Evolutionary conservation across 2,797 vertebrate species (phyloP), one percentile per base, ranked within the genome.

Genomic region (Astyanax mexicanus): DNA sequence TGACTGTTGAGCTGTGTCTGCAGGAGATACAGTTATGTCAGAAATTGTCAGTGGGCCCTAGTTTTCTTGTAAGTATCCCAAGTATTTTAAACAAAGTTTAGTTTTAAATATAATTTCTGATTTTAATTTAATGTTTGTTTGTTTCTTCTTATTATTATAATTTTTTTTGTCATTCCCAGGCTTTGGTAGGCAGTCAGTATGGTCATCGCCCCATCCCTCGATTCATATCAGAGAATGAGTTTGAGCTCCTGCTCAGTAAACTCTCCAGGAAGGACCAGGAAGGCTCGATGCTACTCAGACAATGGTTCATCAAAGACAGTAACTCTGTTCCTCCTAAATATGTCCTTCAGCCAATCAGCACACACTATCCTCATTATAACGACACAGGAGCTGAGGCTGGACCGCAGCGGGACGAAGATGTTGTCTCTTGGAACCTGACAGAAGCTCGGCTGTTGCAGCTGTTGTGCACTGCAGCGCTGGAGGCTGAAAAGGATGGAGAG

Each of bases 281-380:
- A 0, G 88, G 89, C 47, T 19, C 90, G 68, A 85, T 87, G 64
- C 89, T 92, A 70, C 85, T 96, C 75, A 82, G 58, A 2, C 84
- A 79, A 1, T 88, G 91, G 92, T 96, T 93, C 84, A 23, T 69
- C 74, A 90, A 86, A 58, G 95, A 96, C 12, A 77, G 81, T 76
- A 97, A 96, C 0, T 62, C 87, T 0, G 29, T 93, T 40, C 95
- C 95, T 0, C 89, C 94, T 0, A 69, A 79, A 49, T 95, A 93
- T 5, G 44, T 94, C 61, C 92, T 96, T 13, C 95, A 92, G 85
- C 91, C 88, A 74, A 91, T 95, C 85, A 90, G 84, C 3, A 81
- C 86, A 49, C 88, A 89, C 60, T 89, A 91, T 55, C 78, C 90
- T 66, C 80, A 91, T 83, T 92, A 91, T 75, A 27, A 72, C 4